Evolutionary conservation across 92 coral and sea anemone species (phyloP), one percentile per base, ranked within the genome.

Genomic region (Micromussa lordhowensis): DNA sequence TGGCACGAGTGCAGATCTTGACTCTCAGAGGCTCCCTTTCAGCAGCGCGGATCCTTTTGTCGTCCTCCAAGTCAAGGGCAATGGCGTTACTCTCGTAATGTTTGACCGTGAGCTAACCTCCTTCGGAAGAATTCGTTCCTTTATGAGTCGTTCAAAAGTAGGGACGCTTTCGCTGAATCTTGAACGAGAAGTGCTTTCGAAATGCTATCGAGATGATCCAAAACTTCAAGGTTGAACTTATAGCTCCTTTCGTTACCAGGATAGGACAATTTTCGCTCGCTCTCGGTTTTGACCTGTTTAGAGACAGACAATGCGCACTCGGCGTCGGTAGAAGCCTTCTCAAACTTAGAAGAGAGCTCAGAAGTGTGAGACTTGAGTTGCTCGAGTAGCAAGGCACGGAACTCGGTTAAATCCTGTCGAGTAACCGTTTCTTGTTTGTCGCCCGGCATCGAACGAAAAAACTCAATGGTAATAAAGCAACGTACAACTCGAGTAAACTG

Each of bases 21-120:
- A 61, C 78, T 32, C 88, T 57, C 31, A 89, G 13, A 22, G 89
- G 85, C 63, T 83, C 72, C 78, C 88, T 76, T 44, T 83, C 85
- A 4, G 92, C 89, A 21, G 28, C 53, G 19, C 89, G 73, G 40
- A 84, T 84, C 68, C 40, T 66, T 35, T 78, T 89, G 51, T 89
- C 80, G 89, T 89, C 38, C 38, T 36, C 38, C 38, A 36, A 36
- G 38, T 2, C 85, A 10, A 84, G 31, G n/a, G 92, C 85, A 26
- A 71, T 89, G 19, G 92, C 69, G 63, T 77, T 64, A 24, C 61
- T 26, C 19, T 85, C 90, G 93, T 80, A 90, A 30, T 90, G 93
- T 55, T 90, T 70, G 13, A 85, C 35, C 12, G 90, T 90, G 24
- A 90, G 36, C 93, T 87, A 90, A 30, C 90, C 93, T n/a, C 80